Conservation (phyloP, 2,888 invertebrate genomes). For the Drosophila birchii region DNA sequence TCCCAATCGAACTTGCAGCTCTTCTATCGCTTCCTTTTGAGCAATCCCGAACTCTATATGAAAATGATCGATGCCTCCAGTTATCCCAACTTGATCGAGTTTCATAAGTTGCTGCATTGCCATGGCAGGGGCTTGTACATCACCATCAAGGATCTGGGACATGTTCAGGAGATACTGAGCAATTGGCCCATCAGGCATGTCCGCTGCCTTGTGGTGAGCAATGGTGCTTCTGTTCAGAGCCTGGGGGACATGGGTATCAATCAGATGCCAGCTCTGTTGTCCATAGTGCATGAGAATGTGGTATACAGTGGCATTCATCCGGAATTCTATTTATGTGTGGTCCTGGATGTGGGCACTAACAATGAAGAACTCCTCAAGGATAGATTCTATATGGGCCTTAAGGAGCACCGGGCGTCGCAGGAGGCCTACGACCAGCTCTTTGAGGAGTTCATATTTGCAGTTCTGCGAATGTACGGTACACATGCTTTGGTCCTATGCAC, state of each 20-base stretch:
- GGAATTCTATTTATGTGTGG: conserved; percentile 46
- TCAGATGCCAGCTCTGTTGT: conserved; percentile 20
- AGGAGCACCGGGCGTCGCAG: conserved; percentile 24
- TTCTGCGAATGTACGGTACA: conserved; percentile 49
- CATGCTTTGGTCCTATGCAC: conserved; percentile 51
- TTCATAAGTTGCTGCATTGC: background rate
- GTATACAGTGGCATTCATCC: conserved; percentile 59
- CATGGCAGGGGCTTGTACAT: conserved; percentile 37
- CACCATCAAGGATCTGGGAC: conserved; percentile 59
- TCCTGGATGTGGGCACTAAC: conserved; percentile 63
- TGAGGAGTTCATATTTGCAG: conserved; percentile 60
- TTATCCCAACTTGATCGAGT: background rate
- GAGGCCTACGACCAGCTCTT: conserved; percentile 45
- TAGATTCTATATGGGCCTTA: conserved; percentile 43
- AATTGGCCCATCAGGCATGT: conserved; percentile 55
- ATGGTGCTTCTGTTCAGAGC: conserved; percentile 42
- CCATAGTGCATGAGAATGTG: conserved; percentile 41
- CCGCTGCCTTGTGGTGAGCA: conserved; percentile 55
- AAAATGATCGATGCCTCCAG: conserved; percentile 10
- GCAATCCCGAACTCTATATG: conserved; percentile 41
- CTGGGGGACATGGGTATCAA: conserved; percentile 54
- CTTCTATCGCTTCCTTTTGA: conserved; percentile 50
- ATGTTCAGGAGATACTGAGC: conserved; percentile 44
- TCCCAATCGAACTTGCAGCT: conserved; percentile 25
- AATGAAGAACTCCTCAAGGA: conserved; percentile 42